Conservation (phyloP, 2,113 vertebrate species). For the Anolis carolinensis region DNA sequence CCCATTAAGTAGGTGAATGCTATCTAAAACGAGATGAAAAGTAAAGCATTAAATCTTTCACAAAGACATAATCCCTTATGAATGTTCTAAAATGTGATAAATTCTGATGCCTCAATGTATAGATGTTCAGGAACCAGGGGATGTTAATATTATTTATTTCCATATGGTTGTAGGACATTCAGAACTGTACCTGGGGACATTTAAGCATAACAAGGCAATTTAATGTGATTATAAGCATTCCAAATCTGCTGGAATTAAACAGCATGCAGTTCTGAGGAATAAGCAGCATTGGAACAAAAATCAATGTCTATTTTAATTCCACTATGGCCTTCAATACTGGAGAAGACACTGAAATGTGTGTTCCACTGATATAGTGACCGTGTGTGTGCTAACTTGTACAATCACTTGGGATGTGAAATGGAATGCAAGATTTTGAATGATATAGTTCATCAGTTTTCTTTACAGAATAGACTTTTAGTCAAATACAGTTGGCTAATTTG, state of each 20-base stretch:
- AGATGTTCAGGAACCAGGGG: constrained; percentile 10
- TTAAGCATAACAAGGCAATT: neutral
- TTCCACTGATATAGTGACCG: neutral
- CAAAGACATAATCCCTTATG: constrained; percentile 45
- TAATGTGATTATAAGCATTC: neutral
- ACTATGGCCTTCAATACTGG: neutral
- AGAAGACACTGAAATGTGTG: neutral
- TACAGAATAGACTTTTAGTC: neutral
- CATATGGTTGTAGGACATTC: neutral
- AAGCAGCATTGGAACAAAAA: constrained; percentile 9
- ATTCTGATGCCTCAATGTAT: constrained; percentile 30
- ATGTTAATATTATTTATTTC: neutral
- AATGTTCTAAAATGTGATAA: constrained; percentile 32
- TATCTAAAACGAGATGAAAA: constrained; percentile 48
- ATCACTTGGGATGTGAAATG: neutral
- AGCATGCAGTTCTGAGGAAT: neutral
- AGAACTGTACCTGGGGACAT: neutral
- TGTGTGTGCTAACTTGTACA: neutral
- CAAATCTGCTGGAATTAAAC: neutral
- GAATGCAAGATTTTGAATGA: neutral
- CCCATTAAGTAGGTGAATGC: constrained; percentile 42
- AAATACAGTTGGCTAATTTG: neutral
- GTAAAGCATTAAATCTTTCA: constrained; percentile 47
- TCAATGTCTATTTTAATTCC: neutral
- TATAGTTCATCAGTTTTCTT: neutral